Base-by-base conservation (phyloP, 2,113 vertebrate genomes). In the Bombycilla garrulus region DNA sequence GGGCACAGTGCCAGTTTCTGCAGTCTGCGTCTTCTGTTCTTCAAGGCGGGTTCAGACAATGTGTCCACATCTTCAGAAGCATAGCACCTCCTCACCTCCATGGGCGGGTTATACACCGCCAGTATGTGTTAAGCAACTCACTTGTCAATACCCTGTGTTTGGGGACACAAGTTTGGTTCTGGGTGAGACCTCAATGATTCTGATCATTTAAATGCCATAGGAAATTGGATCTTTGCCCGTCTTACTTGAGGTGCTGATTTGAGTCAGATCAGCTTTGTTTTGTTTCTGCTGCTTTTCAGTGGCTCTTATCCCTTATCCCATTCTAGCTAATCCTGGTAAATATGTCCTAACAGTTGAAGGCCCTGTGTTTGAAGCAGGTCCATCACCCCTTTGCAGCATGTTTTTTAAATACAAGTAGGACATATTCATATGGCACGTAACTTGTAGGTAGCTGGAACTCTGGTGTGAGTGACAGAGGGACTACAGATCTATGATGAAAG, bases 51-150 rank as follows among this genome's bases (percentile, higher is more conserved):
- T 72, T 80, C 54, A 70, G 42, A 31, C 4, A 33, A 8, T 15
- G 10, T 36, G 24, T 44, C 51, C 15, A 2, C 16, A 35, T 58
- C 24, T 72, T 51, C 48, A 57, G 38, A 64, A 22, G 23, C 21
- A 6, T 5, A 33, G 29, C 47, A 47, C 10, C 5, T 64, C 36
- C 15, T 19, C 0, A 0, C 17, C 20, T 74, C 9, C 2, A 11
- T 16, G n/a, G 50, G 11, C 22, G 29, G 24, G 13, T 71, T 35
- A 4, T 56, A 40, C 5, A 8, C 15, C 24, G 5, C 29, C 50
- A 42, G 58, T 45, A 12, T 11, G 14, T 28, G 36, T 58, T 40
- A 56, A 51, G 28, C 24, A 51, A 31, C n/a, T 87, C 53, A 42
- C 48, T 29, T 8, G 1, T 56, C 38, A 38, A 1, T 56, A 24